These are phyloP conservation scores for Nomada fucata DNA, from an alignment of 2,888 invertebrate genomes.

Conservation along the genomic window DNA sequence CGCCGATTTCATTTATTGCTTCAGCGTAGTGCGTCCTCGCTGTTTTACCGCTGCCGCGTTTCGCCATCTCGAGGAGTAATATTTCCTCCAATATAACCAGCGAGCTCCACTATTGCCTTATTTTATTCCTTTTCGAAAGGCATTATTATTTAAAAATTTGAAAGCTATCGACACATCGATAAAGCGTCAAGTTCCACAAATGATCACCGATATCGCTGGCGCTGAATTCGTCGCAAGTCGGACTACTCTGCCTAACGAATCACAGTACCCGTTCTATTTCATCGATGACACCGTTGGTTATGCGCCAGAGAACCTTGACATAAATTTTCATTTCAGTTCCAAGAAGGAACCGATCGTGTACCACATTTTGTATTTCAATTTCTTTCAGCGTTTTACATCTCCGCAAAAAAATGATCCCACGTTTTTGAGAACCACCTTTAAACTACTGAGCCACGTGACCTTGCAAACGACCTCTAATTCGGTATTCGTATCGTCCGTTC, in stretches of 20 bases:
- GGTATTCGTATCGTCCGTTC: slow-evolving; percentile 60
- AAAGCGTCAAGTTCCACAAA: slow-evolving; percentile 7
- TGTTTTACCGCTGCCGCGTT: background rate
- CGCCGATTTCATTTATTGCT: slow-evolving; percentile 16
- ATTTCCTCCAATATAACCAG: background rate
- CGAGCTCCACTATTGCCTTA: no score
- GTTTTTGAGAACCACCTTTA: slow-evolving; percentile 43
- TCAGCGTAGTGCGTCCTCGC: background rate
- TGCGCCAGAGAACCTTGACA: slow-evolving; percentile 27
- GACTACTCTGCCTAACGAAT: slow-evolving; percentile 18
- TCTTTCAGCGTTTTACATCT: background rate
- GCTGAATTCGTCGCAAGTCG: slow-evolving; percentile 18
- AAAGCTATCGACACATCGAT: slow-evolving; percentile 1
- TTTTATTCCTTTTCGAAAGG: no score
- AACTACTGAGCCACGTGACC: slow-evolving; percentile 78
- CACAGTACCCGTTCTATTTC: slow-evolving; percentile 27
- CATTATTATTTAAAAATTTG: background rate
- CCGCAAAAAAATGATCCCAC: slow-evolving; percentile 10
- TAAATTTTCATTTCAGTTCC: slow-evolving; percentile 8
- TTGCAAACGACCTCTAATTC: slow-evolving; percentile 82
- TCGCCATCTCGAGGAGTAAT: slow-evolving; percentile 16
- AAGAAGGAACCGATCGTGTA: background rate
- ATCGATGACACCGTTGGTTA: slow-evolving; percentile 37
- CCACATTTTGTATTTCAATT: background rate
- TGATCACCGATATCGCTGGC: slow-evolving; percentile 4